Conservation (phyloP, 2,888 invertebrate species). For the Scaptomyza caliginosa region DNA sequence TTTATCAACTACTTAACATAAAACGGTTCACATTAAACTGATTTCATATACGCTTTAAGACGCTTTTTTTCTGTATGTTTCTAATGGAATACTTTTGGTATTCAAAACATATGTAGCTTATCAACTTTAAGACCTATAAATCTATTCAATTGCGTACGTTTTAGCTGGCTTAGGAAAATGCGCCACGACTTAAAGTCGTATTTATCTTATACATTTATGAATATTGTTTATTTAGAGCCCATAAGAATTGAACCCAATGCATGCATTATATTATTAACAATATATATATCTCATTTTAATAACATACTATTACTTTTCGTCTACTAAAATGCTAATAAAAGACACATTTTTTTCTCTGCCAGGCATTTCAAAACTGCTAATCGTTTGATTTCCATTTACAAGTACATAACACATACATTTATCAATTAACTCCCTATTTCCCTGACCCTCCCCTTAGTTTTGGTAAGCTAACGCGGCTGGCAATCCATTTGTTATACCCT, state of each 20-base stretch:
- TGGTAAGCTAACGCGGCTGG: slow-evolving; percentile 63
- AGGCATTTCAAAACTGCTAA: slow-evolving; percentile 63
- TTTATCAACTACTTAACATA: slow-evolving; percentile 59
- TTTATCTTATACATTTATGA: slow-evolving; percentile 1
- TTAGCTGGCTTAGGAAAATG: slow-evolving; percentile 69
- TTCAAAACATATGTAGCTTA: slow-evolving; percentile 9
- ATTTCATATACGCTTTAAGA: too few relatives aligned
- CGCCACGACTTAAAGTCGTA: slow-evolving; percentile 73
- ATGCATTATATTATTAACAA: slow-evolving; percentile 30
- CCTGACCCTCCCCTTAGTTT: slow-evolving; percentile 14
- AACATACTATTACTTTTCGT: slow-evolving; percentile 18
- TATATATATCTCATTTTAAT: slow-evolving; percentile 47
- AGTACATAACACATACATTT: slow-evolving; percentile 31
- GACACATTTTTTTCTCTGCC: slow-evolving; percentile 59
- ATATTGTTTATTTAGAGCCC: slow-evolving; percentile 40
- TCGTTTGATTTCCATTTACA: slow-evolving; percentile 36
- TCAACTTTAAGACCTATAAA: slow-evolving; percentile 42
- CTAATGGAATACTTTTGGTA: background rate
- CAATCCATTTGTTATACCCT: slow-evolving; percentile 56
- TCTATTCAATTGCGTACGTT: slow-evolving; percentile 17
- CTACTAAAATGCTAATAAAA: slow-evolving; percentile 73
- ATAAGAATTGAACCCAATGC: slow-evolving; percentile 66
- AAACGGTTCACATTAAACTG: slow-evolving; percentile 69
- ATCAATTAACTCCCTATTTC: background rate
- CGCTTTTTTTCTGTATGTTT: too few relatives aligned